These are phyloP conservation scores for Cebidichthys violaceus DNA, from an alignment of 2,113 vertebrate genomes.

Conservation along the genomic window DNA sequence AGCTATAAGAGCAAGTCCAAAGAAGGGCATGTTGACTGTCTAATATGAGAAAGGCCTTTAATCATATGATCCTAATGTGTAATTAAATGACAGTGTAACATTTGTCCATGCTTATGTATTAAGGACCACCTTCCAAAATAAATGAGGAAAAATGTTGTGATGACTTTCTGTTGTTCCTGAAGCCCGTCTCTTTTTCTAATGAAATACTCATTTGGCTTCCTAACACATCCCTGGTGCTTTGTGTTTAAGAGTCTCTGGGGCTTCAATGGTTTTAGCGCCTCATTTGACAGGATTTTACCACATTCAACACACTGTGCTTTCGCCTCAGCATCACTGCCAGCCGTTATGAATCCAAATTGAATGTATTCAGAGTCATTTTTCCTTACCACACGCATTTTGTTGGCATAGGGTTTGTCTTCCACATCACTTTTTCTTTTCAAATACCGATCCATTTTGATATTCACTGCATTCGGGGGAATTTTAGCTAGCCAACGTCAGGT, in stretches of 20 bases:
- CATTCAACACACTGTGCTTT: background rate
- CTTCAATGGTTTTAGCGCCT: background rate
- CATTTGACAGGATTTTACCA: background rate
- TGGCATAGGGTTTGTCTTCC: background rate
- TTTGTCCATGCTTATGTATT: background rate
- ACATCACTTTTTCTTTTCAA: background rate
- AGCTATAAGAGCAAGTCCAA: background rate
- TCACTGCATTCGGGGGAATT: background rate
- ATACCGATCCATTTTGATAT: background rate
- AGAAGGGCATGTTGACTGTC: background rate
- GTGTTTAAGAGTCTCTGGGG: background rate
- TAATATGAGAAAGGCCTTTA: background rate
- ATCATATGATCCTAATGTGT: background rate
- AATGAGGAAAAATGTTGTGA: background rate
- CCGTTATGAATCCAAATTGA: background rate
- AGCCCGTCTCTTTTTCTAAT: background rate
- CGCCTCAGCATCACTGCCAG: background rate
- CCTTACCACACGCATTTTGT: background rate
- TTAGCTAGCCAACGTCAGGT: background rate
- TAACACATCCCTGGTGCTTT: background rate
- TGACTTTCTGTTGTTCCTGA: background rate
- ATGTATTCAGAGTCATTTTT: background rate
- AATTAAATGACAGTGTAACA: background rate
- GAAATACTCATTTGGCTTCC: background rate
- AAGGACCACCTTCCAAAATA: too few species aligned